Evolutionary conservation across 2,113 vertebrate genomes (phyloP), one percentile per base, ranked within the genome.

Genomic region (Scolopax mira): DNA sequence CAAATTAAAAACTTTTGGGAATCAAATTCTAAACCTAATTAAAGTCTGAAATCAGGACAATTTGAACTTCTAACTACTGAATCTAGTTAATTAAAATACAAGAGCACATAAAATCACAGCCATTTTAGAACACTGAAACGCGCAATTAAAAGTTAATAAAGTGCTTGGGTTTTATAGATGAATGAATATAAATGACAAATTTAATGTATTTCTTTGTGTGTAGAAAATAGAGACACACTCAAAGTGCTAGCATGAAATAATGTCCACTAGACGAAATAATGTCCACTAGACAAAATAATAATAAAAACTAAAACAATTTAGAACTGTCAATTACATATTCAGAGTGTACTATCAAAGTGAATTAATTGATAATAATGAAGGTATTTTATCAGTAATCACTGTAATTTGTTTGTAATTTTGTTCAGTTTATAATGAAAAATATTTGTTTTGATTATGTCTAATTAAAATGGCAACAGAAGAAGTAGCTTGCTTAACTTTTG

Each of bases 391-490:
- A 72, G 57, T 82, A 89, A 94, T 87, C 48, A 75, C 39, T 72
- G 30, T 74, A 91, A 87, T 93, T 95, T 95, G 35, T 94, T 96
- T 93, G 52, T 87, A 48, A 91, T 84, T 92, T 92, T 91, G 51
- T 89, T 89, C 57, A 64, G 25, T 91, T 95, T 91, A 85, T 96
- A 61, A 44, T 48, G 18, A 27, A 85, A 95, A 96, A 87, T 89
- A 0, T 39, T 96, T 87, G 65, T 82, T 96, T 96, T 93, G 46
- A 91, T 82, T 94, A 93, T 4, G 11, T 71, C 44, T 75, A 81
- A 96, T 95, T 94, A 85, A 94, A 95, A 94, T 71, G 64, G 18
- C 39, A 84, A 35, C 28, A 91, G 46, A 91, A 19, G 37, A 81
- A 89, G 48, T 5, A 92, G 13, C 46, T 87, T 23, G 1, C 24